Base-by-base conservation (phyloP, 2,797 vertebrate genomes). In the Helostoma temminkii region DNA sequence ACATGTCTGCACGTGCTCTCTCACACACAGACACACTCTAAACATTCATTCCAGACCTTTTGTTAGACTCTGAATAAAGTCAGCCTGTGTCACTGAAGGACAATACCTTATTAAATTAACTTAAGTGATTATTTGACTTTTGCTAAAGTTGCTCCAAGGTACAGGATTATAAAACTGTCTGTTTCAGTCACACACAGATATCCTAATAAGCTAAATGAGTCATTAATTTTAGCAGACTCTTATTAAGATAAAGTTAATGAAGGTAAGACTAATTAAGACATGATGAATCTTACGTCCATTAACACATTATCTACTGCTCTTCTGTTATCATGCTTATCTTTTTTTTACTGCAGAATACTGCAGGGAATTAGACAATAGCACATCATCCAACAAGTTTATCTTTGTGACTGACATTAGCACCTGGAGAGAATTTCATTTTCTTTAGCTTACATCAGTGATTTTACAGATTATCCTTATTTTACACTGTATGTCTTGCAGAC, bases 161-260 rank as follows among this genome's bases (percentile, higher is more conserved):
- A 85, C 65, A 58, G 30, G 73, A 72, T 74, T 58, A 34, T 70
- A 66, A 55, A 60, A 66, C 2, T 22, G 71, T 58, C 71, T 68
- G 71, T 45, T 78, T 74, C 56, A 61, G 65, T 72, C 42, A 61
- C 81, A 80, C 72, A 18, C 32, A 77, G 46, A 80, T 72, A 85
- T 80, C 68, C 67, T 88, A 84, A 89, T 89, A 81, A 87, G 81
- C 70, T 81, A 83, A 90, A 89, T 84, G 79, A 85, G 54, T 86
- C 78, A 88, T 90, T 91, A 69, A 90, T 86, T 87, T 85, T 58
- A 47, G 84, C 39, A n/a, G 64, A 70, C 61, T 21, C 67, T 84
- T 92, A 93, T 94, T 92, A 93, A 94, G 93, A 94, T 93, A 92
- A 93, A 87, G 78, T 88, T 92, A 94, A 94, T 93, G 90, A 90